Evolutionary conservation across 2,888 invertebrate species (phyloP), one percentile per base, ranked within the genome.

Genomic region (Callyntrura guangdongensis): DNA sequence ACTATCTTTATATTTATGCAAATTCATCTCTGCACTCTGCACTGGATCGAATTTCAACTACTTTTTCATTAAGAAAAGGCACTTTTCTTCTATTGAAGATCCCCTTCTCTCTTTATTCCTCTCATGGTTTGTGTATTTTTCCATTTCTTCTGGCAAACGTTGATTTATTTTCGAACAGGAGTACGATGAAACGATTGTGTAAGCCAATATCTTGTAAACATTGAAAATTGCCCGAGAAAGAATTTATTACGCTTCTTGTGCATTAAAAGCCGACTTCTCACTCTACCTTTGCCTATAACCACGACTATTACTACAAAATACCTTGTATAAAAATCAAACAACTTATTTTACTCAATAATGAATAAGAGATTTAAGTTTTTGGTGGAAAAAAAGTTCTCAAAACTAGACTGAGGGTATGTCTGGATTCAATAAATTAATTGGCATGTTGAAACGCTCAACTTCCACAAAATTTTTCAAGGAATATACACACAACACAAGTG

Each of bases 371-470:
- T 47, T 27, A 47, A n/a, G 5, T 83, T 83, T 83, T 83, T 49
- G 9, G 11, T n/a, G 20, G 81, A 27, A 17, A 36, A 82, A 82
- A 82, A 59, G 17, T 45, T 17, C 45, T 20, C 81, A 61, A 85
- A 85, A 59, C 59, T 53, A 77, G 61, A 77, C 36, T 17, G 17
- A 45, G 72, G 87, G 83, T 45, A 85, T 67, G 82, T 74, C 82
- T 90, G 69, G 56, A 82, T 74, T 69, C 82, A 91, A 91, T 91
- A 87, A 91, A 91, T 91, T 91, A 91, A 91, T 91, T 91, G 90
- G 90, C 67, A 82, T 82, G 81, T 20, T 82, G 81, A 82, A 59
- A 82, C 81, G 36, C 61, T 20, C 25, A 61, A 61, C 79, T 82
- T 82, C 45, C 14, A 84, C 6, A 77, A 74, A 22, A 67, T 45